Conservation (phyloP, 2,888 invertebrate species). For the Bursaphelenchus okinawaensis region DNA sequence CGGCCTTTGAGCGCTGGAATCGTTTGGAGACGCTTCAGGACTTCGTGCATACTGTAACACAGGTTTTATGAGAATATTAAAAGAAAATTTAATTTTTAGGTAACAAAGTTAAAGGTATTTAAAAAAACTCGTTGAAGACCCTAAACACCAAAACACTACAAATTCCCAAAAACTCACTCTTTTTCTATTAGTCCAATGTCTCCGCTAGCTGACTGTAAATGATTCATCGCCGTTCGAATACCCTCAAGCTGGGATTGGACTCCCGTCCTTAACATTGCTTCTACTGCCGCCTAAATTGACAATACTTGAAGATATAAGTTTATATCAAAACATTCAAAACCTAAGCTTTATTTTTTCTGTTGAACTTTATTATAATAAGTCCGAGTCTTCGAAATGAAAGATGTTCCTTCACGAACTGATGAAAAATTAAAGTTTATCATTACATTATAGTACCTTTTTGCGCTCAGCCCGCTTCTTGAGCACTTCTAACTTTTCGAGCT, state of each 20-base stretch:
- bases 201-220: constrained; percentile 76
- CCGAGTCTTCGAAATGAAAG: no score
- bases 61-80: background rate
- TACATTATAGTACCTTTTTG: constrained; percentile 60
- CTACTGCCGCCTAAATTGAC: constrained; percentile 73
- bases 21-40: constrained; percentile 71
- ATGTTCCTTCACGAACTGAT: no score
- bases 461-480: constrained; percentile 61
- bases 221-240: constrained; percentile 83
- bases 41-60: constrained; percentile 68
- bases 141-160: no score
- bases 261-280: constrained; percentile 91
- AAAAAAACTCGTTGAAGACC: no score
- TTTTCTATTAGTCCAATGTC: constrained; percentile 70
- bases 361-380: no score
- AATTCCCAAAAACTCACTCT: constrained; percentile 65
- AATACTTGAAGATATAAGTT: no score
- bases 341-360: no score
- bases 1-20: constrained; percentile 76
- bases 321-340: no score
- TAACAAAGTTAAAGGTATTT: no score
- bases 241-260: constrained; percentile 97
- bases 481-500: constrained; percentile 75
- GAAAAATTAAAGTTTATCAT: background rate
- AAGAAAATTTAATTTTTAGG: background rate